Evolutionary conservation across 2,888 invertebrate genomes (phyloP).

Genomic region (Parnassius orleans): DNA sequence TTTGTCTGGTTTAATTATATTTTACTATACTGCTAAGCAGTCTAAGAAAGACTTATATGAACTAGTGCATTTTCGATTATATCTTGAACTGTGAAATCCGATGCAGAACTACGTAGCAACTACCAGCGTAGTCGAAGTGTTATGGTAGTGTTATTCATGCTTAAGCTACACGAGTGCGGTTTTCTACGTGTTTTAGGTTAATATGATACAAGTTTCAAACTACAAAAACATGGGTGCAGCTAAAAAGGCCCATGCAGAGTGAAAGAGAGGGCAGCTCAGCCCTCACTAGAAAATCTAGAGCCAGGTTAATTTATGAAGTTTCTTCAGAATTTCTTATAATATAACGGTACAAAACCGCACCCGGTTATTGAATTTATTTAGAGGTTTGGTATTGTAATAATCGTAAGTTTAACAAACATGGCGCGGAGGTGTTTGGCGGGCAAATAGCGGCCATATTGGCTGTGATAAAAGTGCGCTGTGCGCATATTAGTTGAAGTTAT

Average conservation of each 20-base stretch:
- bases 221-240: too few species aligned
- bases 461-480: slow-evolving; percentile 58
- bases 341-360: slow-evolving; percentile 2
- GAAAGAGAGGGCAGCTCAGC: too few species aligned
- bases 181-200: slow-evolving; percentile 1
- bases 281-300: not conserved
- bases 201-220: too few species aligned
- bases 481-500: slow-evolving; percentile 38
- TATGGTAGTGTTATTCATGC: not conserved
- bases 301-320: not conserved
- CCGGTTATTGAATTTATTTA: not conserved
- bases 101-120: slow-evolving; percentile 2
- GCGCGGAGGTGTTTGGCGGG: slow-evolving; percentile 30
- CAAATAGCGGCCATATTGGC: slow-evolving; percentile 61
- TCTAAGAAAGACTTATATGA: too few species aligned
- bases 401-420: slow-evolving; percentile 8
- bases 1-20: too few species aligned
- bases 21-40: too few species aligned
- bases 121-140: slow-evolving; percentile 3
- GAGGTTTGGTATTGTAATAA: slow-evolving; percentile 21
- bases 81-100: slow-evolving; percentile 16
- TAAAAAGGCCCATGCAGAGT: too few species aligned
- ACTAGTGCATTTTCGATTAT: not conserved
- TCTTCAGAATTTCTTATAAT: too few species aligned
- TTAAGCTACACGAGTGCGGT: slow-evolving; percentile 7